These are phyloP conservation scores for Hylia prasina DNA, from an alignment of 2,113 vertebrate species.

Conservation along the genomic window DNA sequence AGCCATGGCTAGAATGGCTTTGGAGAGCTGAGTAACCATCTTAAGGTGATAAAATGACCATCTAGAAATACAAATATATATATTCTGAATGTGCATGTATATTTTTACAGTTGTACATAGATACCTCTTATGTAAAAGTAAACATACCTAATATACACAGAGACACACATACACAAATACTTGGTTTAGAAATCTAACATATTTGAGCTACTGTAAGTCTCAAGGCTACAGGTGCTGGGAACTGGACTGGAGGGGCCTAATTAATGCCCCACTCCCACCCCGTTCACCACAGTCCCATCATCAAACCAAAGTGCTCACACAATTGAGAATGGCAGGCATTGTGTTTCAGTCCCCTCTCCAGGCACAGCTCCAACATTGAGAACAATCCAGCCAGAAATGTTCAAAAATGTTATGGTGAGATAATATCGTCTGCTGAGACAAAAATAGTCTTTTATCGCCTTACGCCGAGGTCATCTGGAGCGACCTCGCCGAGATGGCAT, in stretches of 20 bases:
- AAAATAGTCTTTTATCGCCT: neutral
- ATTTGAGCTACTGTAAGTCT: neutral
- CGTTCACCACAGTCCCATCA: neutral
- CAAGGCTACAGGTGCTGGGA: neutral
- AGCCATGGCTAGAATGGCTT: neutral
- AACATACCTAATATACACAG: accelerated
- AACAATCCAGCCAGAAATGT: slow-evolving; percentile 2
- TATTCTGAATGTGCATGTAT: too few relatives aligned
- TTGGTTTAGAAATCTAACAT: neutral
- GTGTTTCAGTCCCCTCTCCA: neutral
- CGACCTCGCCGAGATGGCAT: neutral
- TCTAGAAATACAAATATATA: neutral
- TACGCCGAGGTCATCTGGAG: neutral
- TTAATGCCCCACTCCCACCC: neutral
- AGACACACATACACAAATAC: neutral
- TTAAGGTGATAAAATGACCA: neutral
- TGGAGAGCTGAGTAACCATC: neutral
- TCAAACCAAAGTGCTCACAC: neutral
- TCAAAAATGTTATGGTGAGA: slow-evolving; percentile 31
- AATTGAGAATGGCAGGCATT: slow-evolving; percentile 13
- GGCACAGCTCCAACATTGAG: slow-evolving; percentile 24
- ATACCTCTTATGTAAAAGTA: too few relatives aligned
- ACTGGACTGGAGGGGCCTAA: neutral
- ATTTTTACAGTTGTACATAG: too few relatives aligned
- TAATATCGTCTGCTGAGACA: slow-evolving; percentile 18